These are phyloP conservation scores for Sitta carolinensis DNA, from an alignment of 2,797 vertebrate species.

Conservation along the genomic window DNA sequence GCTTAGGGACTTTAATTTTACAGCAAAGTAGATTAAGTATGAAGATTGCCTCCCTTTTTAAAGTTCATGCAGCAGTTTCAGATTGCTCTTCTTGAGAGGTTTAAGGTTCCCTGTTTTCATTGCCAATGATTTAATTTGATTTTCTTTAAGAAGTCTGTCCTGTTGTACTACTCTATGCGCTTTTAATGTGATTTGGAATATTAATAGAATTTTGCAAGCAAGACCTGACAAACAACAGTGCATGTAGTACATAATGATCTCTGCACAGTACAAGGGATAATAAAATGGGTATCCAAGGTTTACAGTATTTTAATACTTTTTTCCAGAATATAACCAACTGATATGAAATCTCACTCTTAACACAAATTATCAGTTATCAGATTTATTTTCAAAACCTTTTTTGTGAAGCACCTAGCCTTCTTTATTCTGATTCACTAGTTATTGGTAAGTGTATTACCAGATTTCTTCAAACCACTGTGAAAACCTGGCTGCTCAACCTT, in stretches of 20 bases:
- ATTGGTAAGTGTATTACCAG: background rate
- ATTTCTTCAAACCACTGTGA: background rate
- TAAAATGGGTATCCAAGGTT: background rate
- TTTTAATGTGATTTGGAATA: constrained; percentile 41
- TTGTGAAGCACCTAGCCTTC: background rate
- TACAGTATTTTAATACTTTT: background rate
- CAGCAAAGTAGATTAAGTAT: constrained; percentile 24
- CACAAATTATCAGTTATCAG: background rate
- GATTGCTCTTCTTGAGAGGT: background rate
- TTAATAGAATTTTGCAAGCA: constrained; percentile 11
- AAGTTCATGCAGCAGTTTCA: constrained; percentile 20
- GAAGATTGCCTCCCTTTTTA: constrained; percentile 12
- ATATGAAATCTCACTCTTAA: background rate
- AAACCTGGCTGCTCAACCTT: background rate
- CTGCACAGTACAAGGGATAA: background rate
- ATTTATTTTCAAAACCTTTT: background rate
- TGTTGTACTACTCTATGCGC: background rate
- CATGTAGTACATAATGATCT: constrained; percentile 19
- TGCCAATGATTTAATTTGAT: constrained; percentile 10
- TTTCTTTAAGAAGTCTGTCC: background rate
- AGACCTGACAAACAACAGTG: constrained; percentile 1
- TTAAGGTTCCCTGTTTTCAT: background rate
- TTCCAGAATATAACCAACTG: background rate
- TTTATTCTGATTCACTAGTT: background rate
- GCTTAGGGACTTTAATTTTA: background rate